A percentile compares a stretch with the other conserved stretches of the same genome.
phyloP scores from a whole-genome alignment of 1,140 invertebrate species.

The Euura saliciscinereae region DNA sequence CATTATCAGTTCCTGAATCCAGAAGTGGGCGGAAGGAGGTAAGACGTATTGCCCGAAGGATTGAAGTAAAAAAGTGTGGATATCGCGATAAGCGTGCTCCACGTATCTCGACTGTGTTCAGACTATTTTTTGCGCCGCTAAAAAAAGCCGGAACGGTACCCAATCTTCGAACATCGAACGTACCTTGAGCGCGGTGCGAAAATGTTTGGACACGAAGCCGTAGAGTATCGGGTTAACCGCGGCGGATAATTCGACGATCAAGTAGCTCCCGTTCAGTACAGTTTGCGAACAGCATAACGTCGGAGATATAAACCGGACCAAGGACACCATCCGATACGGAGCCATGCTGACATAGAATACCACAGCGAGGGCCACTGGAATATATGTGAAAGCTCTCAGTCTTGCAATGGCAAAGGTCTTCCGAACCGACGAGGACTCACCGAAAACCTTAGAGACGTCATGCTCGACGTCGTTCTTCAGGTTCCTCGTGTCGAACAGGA shows the following conservation, averaged over 20 bases:
- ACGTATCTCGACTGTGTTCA: too few species aligned
- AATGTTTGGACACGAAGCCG: constrained; percentile 25
- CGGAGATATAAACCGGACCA: constrained; percentile 33
- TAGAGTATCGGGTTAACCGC: constrained; percentile 36
- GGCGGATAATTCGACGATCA: constrained; percentile 39
- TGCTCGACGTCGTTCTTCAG: neutral
- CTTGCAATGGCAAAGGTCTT: neutral
- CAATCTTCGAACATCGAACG: neutral
- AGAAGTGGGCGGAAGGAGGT: too few species aligned
- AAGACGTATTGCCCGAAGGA: too few species aligned
- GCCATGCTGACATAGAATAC: constrained; percentile 40
- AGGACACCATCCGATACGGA: constrained; percentile 37
- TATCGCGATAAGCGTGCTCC: too few species aligned
- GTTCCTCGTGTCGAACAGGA: constrained; percentile 31
- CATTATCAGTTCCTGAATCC: too few species aligned
- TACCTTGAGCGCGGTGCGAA: constrained; percentile 36
- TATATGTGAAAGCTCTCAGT: neutral
- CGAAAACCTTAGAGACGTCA: constrained; percentile 1
- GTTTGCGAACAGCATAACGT: constrained; percentile 30
- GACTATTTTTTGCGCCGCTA: neutral
- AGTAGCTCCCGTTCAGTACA: constrained; percentile 32
- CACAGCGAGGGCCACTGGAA: constrained; percentile 35
- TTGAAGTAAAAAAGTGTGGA: too few species aligned
- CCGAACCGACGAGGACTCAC: neutral
- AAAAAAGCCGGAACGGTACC: neutral